phyloP scores from a whole-genome alignment of 1,140 invertebrate species.

The Drosophila eugracilis region DNA sequence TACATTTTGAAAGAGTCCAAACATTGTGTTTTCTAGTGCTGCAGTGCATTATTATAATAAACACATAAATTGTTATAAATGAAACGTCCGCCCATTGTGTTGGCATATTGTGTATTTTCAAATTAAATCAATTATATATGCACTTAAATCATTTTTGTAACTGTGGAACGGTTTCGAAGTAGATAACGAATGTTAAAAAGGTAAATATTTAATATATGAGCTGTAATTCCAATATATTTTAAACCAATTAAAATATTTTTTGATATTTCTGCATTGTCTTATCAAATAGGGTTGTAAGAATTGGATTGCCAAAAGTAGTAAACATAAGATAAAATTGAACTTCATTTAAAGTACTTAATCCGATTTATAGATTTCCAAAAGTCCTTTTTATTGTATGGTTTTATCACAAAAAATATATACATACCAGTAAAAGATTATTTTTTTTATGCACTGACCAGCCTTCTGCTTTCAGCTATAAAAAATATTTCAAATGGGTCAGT shows the following conservation, averaged over 20 bases:
- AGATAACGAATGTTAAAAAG: not conserved
- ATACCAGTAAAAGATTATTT: not conserved
- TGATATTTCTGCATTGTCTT: too few species aligned
- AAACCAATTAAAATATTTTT: too few species aligned
- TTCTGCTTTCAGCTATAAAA: slow-evolving; percentile 5
- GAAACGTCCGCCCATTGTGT: slow-evolving; percentile 12
- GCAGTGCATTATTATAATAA: slow-evolving; percentile 2
- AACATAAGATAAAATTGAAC: too few species aligned
- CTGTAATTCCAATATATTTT: too few species aligned
- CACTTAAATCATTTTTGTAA: not conserved
- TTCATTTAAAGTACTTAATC: too few species aligned
- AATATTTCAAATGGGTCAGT: slow-evolving; percentile 19
- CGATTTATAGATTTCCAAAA: too few species aligned
- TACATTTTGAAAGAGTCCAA: not conserved
- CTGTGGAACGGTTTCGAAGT: not conserved
- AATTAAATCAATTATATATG: not conserved
- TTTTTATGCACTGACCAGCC: not conserved
- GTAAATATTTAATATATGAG: too few species aligned
- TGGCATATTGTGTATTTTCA: not conserved
- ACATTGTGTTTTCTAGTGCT: not conserved
- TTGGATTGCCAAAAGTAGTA: too few species aligned
- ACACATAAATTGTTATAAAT: slow-evolving; percentile 2
- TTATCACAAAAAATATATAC: not conserved
- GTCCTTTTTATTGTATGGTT: too few species aligned
- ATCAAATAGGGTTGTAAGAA: too few species aligned